Conservation (phyloP, 2,113 vertebrate species). For the Menidia beryllina region DNA sequence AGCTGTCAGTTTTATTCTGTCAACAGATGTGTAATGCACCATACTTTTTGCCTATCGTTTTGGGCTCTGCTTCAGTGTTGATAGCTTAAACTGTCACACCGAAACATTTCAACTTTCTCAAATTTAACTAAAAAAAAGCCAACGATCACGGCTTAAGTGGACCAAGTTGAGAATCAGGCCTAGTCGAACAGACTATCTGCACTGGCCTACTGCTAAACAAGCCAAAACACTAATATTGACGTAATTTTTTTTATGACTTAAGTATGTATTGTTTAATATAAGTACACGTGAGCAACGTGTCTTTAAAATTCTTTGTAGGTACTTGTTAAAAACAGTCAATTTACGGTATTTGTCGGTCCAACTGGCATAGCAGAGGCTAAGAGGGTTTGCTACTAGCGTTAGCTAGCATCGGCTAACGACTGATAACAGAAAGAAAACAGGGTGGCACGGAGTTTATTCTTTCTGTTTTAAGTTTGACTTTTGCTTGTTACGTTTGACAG, state of each 20-base stretch:
- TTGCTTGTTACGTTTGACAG: accelerated
- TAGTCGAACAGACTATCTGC: constrained; percentile 28
- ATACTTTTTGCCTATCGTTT: not conserved
- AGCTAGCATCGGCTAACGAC: constrained; percentile 30
- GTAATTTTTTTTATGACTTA: not conserved
- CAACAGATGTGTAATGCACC: not conserved
- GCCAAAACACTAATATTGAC: not conserved
- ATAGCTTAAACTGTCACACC: constrained; percentile 47
- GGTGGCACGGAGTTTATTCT: constrained; percentile 11
- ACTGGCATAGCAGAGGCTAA: constrained; percentile 30
- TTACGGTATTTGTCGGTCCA: constrained; percentile 11
- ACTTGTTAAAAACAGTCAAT: not conserved
- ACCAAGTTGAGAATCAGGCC: constrained; percentile 60
- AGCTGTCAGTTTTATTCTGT: constrained; percentile 18
- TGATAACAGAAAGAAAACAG: constrained; percentile 21
- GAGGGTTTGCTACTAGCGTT: constrained; percentile 17
- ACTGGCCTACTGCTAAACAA: constrained; percentile 43
- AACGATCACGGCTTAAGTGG: constrained; percentile 21
- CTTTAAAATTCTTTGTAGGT: not conserved
- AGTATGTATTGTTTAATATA: accelerated
- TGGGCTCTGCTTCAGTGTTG: not conserved
- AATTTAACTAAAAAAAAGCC: constrained; percentile 53
- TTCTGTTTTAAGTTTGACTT: accelerated
- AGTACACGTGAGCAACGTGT: not conserved
- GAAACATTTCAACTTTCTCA: constrained; percentile 7